Evolutionary conservation across 1,140 invertebrate species (phyloP).

Genomic region (Drosophila serrata): DNA sequence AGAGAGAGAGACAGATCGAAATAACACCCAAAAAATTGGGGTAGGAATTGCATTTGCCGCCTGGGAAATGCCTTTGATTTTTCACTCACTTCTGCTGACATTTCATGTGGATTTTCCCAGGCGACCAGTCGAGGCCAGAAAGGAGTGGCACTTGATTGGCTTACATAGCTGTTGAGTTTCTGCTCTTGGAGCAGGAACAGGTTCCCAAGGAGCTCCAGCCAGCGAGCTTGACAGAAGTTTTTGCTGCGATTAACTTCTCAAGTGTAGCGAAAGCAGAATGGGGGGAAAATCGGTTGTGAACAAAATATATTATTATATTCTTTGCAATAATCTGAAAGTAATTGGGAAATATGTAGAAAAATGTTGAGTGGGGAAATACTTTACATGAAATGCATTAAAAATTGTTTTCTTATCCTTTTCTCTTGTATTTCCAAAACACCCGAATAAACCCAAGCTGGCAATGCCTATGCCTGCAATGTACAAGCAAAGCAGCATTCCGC

Average conservation of each 20-base stretch:
- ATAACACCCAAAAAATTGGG: constrained; percentile 16
- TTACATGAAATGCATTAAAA: background rate
- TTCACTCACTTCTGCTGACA: constrained; percentile 46
- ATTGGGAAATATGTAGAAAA: background rate
- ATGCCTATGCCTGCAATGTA: background rate
- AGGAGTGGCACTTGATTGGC: constrained; percentile 61
- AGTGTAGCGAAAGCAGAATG: background rate
- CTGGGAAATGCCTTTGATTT: constrained; percentile 60
- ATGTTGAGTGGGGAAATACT: background rate
- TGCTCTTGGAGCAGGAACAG: constrained; percentile 53
- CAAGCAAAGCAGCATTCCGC: background rate
- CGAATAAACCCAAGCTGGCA: background rate
- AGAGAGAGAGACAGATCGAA: constrained; percentile 3
- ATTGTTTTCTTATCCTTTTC: background rate
- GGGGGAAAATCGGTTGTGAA: background rate
- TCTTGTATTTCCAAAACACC: background rate
- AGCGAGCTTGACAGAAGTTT: constrained; percentile 35
- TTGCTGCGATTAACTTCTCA: constrained; percentile 15
- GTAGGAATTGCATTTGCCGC: constrained; percentile 17
- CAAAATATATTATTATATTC: background rate
- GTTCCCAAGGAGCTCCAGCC: constrained; percentile 38
- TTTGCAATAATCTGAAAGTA: background rate
- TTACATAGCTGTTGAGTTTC: constrained; percentile 10
- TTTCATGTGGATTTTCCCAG: constrained; percentile 71
- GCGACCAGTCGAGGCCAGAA: constrained; percentile 29